Evolutionary conservation across 2,797 vertebrate species (phyloP), one percentile per base, ranked within the genome.

Genomic region (Phylloscopus collybita): DNA sequence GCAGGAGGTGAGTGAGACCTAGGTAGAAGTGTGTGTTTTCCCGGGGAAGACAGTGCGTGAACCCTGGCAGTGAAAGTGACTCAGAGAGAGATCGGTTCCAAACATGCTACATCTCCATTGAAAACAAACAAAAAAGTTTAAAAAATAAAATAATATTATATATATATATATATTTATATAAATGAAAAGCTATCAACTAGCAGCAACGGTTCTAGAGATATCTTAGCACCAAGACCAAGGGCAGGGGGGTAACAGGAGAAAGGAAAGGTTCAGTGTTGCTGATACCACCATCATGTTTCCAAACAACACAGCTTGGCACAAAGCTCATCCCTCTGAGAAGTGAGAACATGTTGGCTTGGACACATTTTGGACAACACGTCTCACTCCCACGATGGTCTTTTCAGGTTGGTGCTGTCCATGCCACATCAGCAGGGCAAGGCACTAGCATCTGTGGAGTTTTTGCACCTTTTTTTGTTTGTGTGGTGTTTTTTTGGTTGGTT

Each of bases 211-310:
- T 98, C 97, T 98, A 98, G 97, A 98, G 97, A 98, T 98, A 97
- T 97, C 96, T 97, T 98, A 98, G 98, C 98, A 98, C 98, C 98
- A 98, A 98, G 97, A 98, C 97, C 97, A 97, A 95, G 96, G 97
- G 95, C 84, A 73, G 72, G 91, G 96, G 95, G 64, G 50, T 82
- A 83, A 79, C 61, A 74, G 95, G 83, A 80, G 82, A 94, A 96
- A 94, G 93, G 87, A 97, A 91, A 93, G 90, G 97, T 98, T 98
- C 98, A 98, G 98, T 98, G 98, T 97, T 97, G 97, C 95, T 97
- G 98, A 98, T 98, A 83, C 95, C 95, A 97, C 97, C 94, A 86
- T 95, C 88, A 94, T 29, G 95, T 97, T 97, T 96, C 95, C 90
- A 93, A 83, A 94, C 11, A 95, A 97, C 79, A 95, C 92, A 96